phyloP scores from a whole-genome alignment of 2,113 vertebrate species.

The Mystacornis crossleyi region DNA sequence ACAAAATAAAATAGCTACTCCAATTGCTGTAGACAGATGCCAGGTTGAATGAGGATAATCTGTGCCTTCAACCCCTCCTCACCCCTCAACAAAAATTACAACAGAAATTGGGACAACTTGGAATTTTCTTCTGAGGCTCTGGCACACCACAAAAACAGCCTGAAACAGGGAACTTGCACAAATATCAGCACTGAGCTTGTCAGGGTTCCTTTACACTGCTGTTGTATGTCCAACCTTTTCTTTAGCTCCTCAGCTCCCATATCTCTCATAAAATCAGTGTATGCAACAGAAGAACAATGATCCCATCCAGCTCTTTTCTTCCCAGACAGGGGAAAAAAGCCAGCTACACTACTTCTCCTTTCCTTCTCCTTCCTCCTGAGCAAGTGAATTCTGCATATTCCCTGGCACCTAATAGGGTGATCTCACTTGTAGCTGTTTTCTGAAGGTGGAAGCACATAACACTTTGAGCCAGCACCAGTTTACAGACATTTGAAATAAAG shows the following conservation, averaged over 20 bases:
- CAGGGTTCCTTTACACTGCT: not conserved
- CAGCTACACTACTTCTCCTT: not conserved
- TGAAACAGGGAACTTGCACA: not conserved
- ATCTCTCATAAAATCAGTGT: not conserved
- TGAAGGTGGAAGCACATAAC: not conserved
- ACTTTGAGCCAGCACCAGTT: not conserved
- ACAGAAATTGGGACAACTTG: not conserved
- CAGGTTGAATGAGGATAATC: not conserved
- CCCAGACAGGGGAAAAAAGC: not conserved
- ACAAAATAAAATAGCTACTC: not conserved
- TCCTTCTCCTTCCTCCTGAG: not conserved
- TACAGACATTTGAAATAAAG: not conserved
- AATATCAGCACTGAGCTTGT: not conserved
- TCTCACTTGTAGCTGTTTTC: not conserved
- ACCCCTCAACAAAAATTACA: not conserved
- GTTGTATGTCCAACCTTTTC: not conserved
- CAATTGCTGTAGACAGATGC: not conserved
- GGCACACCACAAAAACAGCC: not conserved
- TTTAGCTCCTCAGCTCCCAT: not conserved
- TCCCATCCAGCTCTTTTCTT: not conserved
- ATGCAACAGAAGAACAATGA: not conserved
- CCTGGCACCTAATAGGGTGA: not conserved
- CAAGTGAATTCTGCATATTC: not conserved
- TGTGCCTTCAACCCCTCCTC: not conserved
- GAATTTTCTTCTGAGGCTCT: not conserved